Evolutionary conservation across 2,888 invertebrate genomes (phyloP).

Genomic region (Polyommatus iphigenia): DNA sequence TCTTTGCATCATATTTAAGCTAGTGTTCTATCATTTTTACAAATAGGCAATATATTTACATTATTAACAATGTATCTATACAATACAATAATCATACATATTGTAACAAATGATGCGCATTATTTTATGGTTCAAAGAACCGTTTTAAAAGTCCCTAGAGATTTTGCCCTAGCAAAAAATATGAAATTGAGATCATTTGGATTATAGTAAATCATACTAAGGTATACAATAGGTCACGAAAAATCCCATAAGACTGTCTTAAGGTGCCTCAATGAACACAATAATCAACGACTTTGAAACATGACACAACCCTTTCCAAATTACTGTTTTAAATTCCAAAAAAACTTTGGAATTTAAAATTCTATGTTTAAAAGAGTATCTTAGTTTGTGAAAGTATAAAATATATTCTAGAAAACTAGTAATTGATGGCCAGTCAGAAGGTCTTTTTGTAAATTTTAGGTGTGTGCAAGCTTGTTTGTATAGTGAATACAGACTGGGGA

Average conservation of each 20-base stretch:
- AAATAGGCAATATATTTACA: conserved; percentile 34
- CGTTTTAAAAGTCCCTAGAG: not conserved
- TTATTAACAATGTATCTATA: conserved; percentile 40
- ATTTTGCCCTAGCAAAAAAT: not conserved
- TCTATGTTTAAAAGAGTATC: too few relatives aligned
- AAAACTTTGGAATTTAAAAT: not conserved
- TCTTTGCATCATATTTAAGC: conserved; percentile 50
- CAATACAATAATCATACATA: conserved; percentile 28
- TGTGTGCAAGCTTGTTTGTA: too few relatives aligned
- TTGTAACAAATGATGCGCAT: conserved; percentile 42
- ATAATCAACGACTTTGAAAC: not conserved
- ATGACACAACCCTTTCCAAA: not conserved
- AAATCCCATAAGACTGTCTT: not conserved
- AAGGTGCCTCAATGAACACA: not conserved
- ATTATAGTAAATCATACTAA: not conserved
- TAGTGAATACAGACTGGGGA: too few relatives aligned
- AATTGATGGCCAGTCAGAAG: too few relatives aligned
- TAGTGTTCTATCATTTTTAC: conserved; percentile 45
- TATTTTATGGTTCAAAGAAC: not conserved
- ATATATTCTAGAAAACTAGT: too few relatives aligned
- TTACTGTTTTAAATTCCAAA: not conserved
- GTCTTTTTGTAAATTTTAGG: too few relatives aligned
- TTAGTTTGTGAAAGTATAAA: too few relatives aligned
- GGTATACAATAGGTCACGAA: not conserved
- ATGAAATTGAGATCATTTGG: not conserved